These are phyloP conservation scores for Tetragonisca angustula DNA, from an alignment of 2,888 invertebrate species.

Conservation along the genomic window DNA sequence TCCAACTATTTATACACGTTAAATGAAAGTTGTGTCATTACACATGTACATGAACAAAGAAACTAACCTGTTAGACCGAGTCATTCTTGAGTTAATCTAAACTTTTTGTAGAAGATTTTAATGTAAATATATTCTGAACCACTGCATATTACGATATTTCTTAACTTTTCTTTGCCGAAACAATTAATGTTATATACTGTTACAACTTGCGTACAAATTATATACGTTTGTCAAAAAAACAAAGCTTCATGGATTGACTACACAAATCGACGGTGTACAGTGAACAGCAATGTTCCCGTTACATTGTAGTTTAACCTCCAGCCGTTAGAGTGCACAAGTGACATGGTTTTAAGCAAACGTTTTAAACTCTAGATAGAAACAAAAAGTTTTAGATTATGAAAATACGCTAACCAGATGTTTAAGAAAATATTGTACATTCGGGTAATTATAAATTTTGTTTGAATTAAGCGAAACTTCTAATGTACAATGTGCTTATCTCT, in stretches of 20 bases:
- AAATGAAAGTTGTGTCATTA: slow-evolving; percentile 41
- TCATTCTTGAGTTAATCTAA: slow-evolving; percentile 71
- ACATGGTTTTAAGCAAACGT: slow-evolving; percentile 24
- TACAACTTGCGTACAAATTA: slow-evolving; percentile 16
- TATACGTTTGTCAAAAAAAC: slow-evolving; percentile 43
- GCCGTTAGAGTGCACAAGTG: slow-evolving; percentile 45
- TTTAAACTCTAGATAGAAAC: neutral
- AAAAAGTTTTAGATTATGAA: neutral
- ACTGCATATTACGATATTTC: slow-evolving; percentile 38
- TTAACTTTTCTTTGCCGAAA: neutral
- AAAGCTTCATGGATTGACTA: slow-evolving; percentile 32
- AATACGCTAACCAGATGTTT: neutral
- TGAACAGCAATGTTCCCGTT: slow-evolving; percentile 13
- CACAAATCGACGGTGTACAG: slow-evolving; percentile 36
- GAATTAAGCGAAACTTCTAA: neutral
- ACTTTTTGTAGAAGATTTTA: slow-evolving; percentile 30
- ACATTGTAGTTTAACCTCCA: slow-evolving; percentile 22
- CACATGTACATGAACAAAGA: slow-evolving; percentile 67
- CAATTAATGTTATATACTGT: slow-evolving; percentile 15
- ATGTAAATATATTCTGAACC: slow-evolving; percentile 21
- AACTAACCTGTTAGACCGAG: slow-evolving; percentile 81
- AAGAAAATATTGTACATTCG: neutral
- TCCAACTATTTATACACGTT: neutral
- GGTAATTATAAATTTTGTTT: neutral
- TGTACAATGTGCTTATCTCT: neutral